phyloP scores from a whole-genome alignment of 2,888 invertebrate species.

The Leptinotarsa haldemani region DNA sequence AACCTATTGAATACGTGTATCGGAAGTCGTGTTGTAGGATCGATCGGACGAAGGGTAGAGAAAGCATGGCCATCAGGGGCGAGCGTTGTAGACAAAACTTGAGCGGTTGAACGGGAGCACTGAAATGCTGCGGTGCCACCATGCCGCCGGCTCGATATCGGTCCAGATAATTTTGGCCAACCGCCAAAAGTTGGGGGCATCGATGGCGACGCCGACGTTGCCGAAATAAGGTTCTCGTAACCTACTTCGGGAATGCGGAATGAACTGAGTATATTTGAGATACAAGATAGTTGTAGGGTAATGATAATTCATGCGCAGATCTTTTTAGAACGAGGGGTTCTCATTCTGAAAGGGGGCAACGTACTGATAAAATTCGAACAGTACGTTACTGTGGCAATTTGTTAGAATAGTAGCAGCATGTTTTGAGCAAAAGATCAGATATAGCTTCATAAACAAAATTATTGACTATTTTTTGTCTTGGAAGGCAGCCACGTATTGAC shows the following conservation, averaged over 20 bases:
- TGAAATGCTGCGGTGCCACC: slow-evolving; percentile 21
- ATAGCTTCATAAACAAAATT: too few relatives aligned
- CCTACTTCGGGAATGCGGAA: neutral
- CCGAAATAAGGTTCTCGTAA: neutral
- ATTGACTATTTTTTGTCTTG: too few relatives aligned
- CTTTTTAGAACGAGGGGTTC: neutral
- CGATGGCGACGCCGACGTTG: slow-evolving; percentile 13
- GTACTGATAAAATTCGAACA: too few relatives aligned
- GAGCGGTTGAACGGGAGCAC: neutral
- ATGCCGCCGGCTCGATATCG: slow-evolving; percentile 52
- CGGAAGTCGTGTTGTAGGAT: neutral
- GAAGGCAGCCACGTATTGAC: too few relatives aligned
- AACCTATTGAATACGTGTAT: neutral
- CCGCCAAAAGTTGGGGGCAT: slow-evolving; percentile 46
- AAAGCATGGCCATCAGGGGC: slow-evolving; percentile 2
- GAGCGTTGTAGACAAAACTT: neutral
- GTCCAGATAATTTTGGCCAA: slow-evolving; percentile 52
- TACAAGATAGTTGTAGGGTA: slow-evolving; percentile 10
- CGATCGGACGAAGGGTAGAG: slow-evolving; percentile 2
- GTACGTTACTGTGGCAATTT: too few relatives aligned
- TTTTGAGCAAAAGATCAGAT: too few relatives aligned
- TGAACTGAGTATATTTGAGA: slow-evolving; percentile 9
- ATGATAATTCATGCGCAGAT: neutral
- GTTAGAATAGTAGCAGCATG: too few relatives aligned
- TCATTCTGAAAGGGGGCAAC: neutral